Evolutionary conservation across 2,113 vertebrate species (phyloP).

Genomic region (Misgurnus anguillicaudatus): DNA sequence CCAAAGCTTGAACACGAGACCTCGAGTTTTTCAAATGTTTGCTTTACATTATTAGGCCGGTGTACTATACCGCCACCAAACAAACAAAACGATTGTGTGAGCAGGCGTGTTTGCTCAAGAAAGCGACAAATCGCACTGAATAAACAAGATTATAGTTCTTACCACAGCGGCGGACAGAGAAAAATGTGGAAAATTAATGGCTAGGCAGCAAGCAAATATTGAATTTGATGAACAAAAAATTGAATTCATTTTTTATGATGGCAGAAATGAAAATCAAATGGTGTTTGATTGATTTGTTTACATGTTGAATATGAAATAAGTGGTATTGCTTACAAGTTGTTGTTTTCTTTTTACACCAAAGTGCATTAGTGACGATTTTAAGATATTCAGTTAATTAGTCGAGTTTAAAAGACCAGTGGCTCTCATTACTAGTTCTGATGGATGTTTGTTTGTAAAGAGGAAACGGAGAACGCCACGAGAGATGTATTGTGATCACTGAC

Average conservation of each 20-base stretch:
- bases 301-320: constrained; percentile 46
- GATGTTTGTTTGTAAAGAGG: constrained; percentile 17
- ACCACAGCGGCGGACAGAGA: constrained; percentile 14
- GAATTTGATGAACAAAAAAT: constrained; percentile 47
- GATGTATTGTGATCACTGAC: constrained; percentile 12
- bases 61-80: constrained; percentile 47
- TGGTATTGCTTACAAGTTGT: constrained; percentile 37
- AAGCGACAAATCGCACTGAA: constrained; percentile 29
- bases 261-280: constrained; percentile 21
- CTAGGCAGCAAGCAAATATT: constrained; percentile 45
- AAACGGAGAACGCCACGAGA: background rate
- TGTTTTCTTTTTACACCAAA: constrained; percentile 45
- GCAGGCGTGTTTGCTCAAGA: constrained; percentile 53
- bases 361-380: background rate
- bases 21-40: constrained; percentile 40
- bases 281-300: constrained; percentile 36
- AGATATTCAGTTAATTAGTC: background rate
- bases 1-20: constrained; percentile 31
- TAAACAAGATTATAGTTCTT: constrained; percentile 52
- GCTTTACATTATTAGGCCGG: constrained; percentile 33
- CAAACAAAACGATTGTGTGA: constrained; percentile 33
- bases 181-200: constrained; percentile 23
- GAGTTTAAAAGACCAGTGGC: background rate
- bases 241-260: constrained; percentile 43
- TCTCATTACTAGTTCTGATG: constrained; percentile 1